Base-by-base conservation (phyloP, 2,888 invertebrate species). In the Papilio protenor region DNA sequence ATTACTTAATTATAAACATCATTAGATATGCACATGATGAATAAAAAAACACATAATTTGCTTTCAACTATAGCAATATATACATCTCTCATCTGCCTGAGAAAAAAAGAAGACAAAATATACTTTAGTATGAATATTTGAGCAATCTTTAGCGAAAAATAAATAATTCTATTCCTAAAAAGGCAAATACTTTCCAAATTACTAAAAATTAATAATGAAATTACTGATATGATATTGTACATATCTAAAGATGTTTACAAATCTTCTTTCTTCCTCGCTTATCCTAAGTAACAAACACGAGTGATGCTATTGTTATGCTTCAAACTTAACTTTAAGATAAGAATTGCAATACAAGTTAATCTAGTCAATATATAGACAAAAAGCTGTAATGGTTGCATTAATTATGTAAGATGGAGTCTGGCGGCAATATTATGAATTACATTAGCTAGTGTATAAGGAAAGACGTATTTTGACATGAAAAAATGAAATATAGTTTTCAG, bases 301-400 rank as follows among this genome's bases (percentile, higher is more conserved):
- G 66, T 66, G 61, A 76, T 69, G 75, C 73, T 78, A 75, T 69
- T 76, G 73, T 61, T 76, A 76, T 76, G 73, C 76, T 76, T 73
- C 76, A 57, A 73, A 73, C n/a, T 59, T 79, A 79, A 76, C 69
- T 57, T 66, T 79, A 76, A 75, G 72, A 72, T 75, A 72, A 73
- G 59, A 69, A 75, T 57, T 76, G 76, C 69, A 78, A 76, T 78
- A 45, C 64, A 75, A 72, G 27, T 76, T 73, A 79, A 73, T 79
- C 78, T 79, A 79, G 78, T 79, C 78, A 76, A 73, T 73, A 69
- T 69, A 69, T 66, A 45, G 70, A 47, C 70, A 57, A 61, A 69
- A 70, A 70, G 66, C 69, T 66, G 27, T 71, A 71, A 74, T 61
- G 71, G 77, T 52, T 45, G 77, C 57, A 57, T 77, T 73, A 45